phyloP scores from a whole-genome alignment of 2,113 vertebrate species.

The Menidia beryllina region DNA sequence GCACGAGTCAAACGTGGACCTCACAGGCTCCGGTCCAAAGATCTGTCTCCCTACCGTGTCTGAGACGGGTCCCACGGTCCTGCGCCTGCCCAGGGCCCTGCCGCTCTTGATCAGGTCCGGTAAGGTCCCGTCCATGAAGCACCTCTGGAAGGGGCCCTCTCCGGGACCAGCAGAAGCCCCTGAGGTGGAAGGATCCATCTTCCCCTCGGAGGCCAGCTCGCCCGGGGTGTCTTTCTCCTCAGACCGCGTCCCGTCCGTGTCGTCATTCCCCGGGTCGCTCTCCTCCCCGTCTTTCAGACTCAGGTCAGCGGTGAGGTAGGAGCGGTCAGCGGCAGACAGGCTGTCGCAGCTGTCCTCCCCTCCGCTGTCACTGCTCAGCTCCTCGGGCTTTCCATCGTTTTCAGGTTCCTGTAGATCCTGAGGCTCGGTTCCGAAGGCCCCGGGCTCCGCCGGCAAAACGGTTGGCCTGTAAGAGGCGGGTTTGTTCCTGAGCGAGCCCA shows the following conservation, averaged over 20 bases:
- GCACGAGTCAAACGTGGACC: neutral
- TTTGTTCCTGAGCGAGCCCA: neutral
- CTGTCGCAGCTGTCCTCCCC: neutral
- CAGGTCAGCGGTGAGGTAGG: neutral
- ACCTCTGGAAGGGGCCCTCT: constrained; percentile 21
- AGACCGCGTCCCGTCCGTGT: constrained; percentile 1
- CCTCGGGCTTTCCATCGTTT: neutral
- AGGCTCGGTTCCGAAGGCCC: neutral
- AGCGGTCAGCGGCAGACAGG: neutral
- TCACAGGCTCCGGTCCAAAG: too few relatives aligned
- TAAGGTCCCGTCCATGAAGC: constrained; percentile 60
- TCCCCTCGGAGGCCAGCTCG: constrained; percentile 16
- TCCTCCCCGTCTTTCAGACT: constrained; percentile 29
- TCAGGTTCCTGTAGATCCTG: constrained; percentile 12
- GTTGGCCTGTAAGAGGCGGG: neutral
- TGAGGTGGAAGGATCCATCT: neutral
- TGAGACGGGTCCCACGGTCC: constrained; percentile 78
- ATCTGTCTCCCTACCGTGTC: constrained; percentile 67
- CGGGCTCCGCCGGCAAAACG: constrained; percentile 1
- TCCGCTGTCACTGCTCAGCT: neutral
- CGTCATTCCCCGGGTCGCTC: constrained; percentile 32
- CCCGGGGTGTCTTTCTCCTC: constrained; percentile 47
- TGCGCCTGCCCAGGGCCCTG: constrained; percentile 71
- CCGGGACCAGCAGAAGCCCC: neutral
- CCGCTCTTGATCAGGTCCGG: constrained; percentile 80